Evolutionary conservation across 1,140 invertebrate genomes (phyloP).

Genomic region (Drosophila hydei): DNA sequence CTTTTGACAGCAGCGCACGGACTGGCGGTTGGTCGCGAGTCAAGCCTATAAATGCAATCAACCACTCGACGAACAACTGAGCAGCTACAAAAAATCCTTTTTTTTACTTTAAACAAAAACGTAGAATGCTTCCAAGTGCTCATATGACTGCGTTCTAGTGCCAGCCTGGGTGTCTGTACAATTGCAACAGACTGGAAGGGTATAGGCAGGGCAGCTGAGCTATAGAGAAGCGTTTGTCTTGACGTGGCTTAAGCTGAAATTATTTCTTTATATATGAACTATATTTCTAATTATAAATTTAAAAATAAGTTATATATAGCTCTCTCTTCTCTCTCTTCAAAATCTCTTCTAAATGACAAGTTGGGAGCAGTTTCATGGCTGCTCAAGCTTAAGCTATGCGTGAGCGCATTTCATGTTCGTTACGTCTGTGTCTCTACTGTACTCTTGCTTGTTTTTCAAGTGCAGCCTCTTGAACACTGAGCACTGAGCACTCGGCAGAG

Average conservation of each 20-base stretch:
- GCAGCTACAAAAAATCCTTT: slow-evolving; percentile 37
- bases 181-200: slow-evolving; percentile 55
- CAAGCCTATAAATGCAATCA: slow-evolving; percentile 74
- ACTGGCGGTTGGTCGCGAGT: slow-evolving; percentile 11
- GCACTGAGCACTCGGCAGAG: not conserved
- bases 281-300: too few species aligned
- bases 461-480: slow-evolving; percentile 59
- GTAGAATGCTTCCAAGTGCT: slow-evolving; percentile 41
- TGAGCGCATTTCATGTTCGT: slow-evolving; percentile 6
- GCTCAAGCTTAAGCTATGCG: too few species aligned
- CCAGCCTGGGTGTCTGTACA: slow-evolving; percentile 63
- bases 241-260: too few species aligned
- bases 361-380: too few species aligned
- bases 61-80: slow-evolving; percentile 60
- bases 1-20: slow-evolving; percentile 9
- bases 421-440: not conserved
- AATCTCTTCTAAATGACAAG: too few species aligned
- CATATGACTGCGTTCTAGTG: slow-evolving; percentile 16
- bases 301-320: too few species aligned
- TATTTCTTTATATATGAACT: too few species aligned
- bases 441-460: slow-evolving; percentile 40
- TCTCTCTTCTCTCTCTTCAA: too few species aligned
- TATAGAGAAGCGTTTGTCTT: not conserved
- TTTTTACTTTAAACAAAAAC: slow-evolving; percentile 47
- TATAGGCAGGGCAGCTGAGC: too few species aligned